A percentile compares a stretch with the other conserved stretches of the same genome.
These are phyloP conservation scores for Prionailurus viverrinus DNA, from an alignment of 2,113 vertebrate genomes.

Conservation along the genomic window DNA sequence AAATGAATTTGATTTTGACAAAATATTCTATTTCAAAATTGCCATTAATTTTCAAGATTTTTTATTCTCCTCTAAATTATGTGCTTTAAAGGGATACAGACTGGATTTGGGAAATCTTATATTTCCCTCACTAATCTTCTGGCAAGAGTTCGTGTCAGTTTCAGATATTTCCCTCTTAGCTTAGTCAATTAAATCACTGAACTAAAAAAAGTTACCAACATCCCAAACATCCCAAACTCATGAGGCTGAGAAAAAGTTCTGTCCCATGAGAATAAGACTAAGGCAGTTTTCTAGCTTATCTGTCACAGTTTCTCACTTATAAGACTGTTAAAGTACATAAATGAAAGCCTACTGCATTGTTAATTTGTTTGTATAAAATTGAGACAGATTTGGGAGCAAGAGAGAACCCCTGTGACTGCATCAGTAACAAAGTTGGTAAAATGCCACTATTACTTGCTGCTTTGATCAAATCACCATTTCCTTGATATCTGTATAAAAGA, in stretches of 20 bases:
- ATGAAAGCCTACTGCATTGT: background rate
- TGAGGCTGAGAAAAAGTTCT: conserved; percentile 40
- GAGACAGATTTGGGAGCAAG: background rate
- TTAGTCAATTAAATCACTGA: conserved; percentile 19
- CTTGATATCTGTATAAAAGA: conserved; percentile 23
- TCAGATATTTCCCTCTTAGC: background rate
- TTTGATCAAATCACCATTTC: background rate
- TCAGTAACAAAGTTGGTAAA: conserved; percentile 8
- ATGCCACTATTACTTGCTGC: background rate
- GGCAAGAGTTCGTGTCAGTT: background rate
- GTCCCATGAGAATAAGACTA: background rate
- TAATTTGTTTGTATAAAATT: conserved; percentile 5
- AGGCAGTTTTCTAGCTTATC: background rate
- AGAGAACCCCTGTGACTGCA: background rate
- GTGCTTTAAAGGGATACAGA: conserved; percentile 76
- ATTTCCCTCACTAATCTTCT: conserved; percentile 26
- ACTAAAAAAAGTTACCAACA: background rate
- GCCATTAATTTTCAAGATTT: conserved; percentile 85
- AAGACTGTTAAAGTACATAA: background rate
- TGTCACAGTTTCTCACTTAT: conserved; percentile 11
- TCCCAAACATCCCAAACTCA: background rate
- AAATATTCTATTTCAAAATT: conserved; percentile 89
- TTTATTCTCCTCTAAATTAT: conserved; percentile 73
- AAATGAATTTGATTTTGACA: conserved; percentile 90
- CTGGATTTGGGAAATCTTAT: background rate